These are phyloP conservation scores for Choristoneura rosaceana DNA, from an alignment of 2,888 invertebrate species.

Conservation along the genomic window DNA sequence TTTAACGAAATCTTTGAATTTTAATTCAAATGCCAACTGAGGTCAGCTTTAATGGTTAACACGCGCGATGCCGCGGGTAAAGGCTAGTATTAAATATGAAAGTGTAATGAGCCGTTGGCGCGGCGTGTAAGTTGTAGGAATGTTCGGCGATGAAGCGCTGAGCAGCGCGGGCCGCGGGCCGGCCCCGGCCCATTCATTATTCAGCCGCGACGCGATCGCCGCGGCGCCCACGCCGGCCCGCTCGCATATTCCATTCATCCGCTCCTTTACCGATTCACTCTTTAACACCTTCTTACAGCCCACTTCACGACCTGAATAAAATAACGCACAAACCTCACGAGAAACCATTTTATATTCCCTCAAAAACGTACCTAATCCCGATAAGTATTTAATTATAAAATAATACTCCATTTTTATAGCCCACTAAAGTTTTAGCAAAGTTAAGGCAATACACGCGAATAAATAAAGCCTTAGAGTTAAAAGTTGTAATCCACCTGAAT, in stretches of 20 bases:
- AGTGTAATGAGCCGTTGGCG: constrained; percentile 25
- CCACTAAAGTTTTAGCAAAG: constrained; percentile 25
- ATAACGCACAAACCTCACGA: constrained; percentile 70
- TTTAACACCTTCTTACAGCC: constrained; percentile 81
- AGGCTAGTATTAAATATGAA: constrained; percentile 21
- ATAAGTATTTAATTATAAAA: constrained; percentile 52
- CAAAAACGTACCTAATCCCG: constrained; percentile 54
- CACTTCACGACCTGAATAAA: constrained; percentile 79
- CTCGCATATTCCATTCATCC: constrained; percentile 78
- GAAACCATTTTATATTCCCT: constrained; percentile 63
- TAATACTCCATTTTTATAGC: constrained; percentile 22
- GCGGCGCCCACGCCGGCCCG: constrained; percentile 57
- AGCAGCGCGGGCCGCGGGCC: constrained; percentile 52
- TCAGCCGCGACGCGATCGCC: constrained; percentile 65
- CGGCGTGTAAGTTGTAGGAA: constrained; percentile 38
- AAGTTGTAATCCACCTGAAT: constrained; percentile 41
- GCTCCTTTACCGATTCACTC: constrained; percentile 78
- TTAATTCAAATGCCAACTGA: too few relatives aligned
- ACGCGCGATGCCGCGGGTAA: too few relatives aligned
- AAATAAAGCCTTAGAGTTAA: constrained; percentile 34
- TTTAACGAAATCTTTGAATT: too few relatives aligned
- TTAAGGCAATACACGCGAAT: constrained; percentile 30
- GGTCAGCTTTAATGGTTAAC: too few relatives aligned
- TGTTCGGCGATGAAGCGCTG: constrained; percentile 47
- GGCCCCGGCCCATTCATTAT: constrained; percentile 65